Evolutionary conservation across 2,113 vertebrate species (phyloP), one percentile per base, ranked within the genome.

Genomic region (Otis tarda): DNA sequence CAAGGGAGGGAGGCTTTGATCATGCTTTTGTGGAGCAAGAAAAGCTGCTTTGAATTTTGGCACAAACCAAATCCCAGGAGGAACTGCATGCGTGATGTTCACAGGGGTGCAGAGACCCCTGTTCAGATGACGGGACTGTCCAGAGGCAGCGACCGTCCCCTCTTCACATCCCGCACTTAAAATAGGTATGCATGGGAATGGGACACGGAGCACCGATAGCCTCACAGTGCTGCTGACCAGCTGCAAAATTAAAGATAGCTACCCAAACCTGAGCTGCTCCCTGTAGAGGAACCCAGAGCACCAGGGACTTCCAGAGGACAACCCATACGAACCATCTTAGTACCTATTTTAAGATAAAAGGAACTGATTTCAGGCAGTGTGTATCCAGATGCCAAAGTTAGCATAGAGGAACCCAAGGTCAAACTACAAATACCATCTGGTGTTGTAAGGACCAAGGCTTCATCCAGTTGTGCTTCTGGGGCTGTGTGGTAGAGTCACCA

Each of bases 11-110:
- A 94, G 50, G 41, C 95, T 97, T 95, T 97, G 91, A 95, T 95
- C 93, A 41, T 84, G 81, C 57, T 96, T 90, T 92, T 2, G 0
- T 67, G 68, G 67, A 90, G 79, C 25, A 81, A 83, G 53, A 63
- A 82, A 88, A 80, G n/a, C 83, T 86, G 85, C 92, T 94, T 95
- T 96, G 92, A 97, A 91, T 92, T 94, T 88, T 68, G 79, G 59
- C 60, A 90, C 55, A 63, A 81, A 27, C 47, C 64, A 81, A 75
- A n/a, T 69, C 92, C 84, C 76, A 56, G 64, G 69, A 92, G 93
- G 63, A 35, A 55, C 35, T 28, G 12, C 37, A 37, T 53, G 43
- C 5, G 0, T 68, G 71, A 33, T 14, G 47, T 47, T 77, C 79
- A 16, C n/a, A 22, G 10, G 17, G 73, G 43, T 39, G 55, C 33